Conservation (phyloP, 2,888 invertebrate species). For the Parochlus steinenii region DNA sequence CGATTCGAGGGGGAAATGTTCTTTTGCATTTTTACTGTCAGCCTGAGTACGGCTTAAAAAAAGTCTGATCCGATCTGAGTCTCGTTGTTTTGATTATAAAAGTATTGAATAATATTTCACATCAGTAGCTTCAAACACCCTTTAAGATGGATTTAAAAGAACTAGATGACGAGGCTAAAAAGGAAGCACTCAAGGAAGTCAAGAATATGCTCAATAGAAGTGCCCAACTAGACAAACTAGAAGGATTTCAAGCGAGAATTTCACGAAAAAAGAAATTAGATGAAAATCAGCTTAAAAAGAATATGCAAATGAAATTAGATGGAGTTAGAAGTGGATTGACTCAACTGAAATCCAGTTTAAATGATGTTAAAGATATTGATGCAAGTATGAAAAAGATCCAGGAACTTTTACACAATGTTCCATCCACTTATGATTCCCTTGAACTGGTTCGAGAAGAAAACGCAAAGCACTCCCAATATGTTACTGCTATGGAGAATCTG, state of each 20-base stretch:
- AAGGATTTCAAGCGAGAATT: slow-evolving; percentile 33
- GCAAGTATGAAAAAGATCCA: slow-evolving; percentile 61
- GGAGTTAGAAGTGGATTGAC: slow-evolving; percentile 88
- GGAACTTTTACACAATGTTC: slow-evolving; percentile 54
- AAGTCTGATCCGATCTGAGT: too few relatives aligned
- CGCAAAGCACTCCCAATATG: slow-evolving; percentile 88
- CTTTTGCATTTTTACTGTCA: too few relatives aligned
- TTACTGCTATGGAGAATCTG: slow-evolving; percentile 93
- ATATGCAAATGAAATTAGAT: slow-evolving; percentile 94
- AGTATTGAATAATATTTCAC: slow-evolving; percentile 10
- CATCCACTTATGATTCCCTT: slow-evolving; percentile 62
- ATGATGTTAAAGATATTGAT: slow-evolving; percentile 63
- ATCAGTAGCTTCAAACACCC: slow-evolving; percentile 8
- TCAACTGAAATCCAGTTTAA: slow-evolving; percentile 70
- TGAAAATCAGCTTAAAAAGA: slow-evolving; percentile 92
- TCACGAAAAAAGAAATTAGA: slow-evolving; percentile 73
- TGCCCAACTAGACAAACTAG: slow-evolving; percentile 83
- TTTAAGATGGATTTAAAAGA: slow-evolving; percentile 37
- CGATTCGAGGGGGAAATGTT: too few relatives aligned
- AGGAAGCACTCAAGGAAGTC: slow-evolving; percentile 65
- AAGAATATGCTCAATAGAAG: slow-evolving; percentile 87
- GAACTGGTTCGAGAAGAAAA: slow-evolving; percentile 84
- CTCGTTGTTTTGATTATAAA: slow-evolving; percentile 15
- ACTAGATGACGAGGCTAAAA: slow-evolving; percentile 61
- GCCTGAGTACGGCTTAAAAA: too few relatives aligned